phyloP scores from a whole-genome alignment of 2,113 vertebrate genomes.

The Microcebus jonahi region DNA sequence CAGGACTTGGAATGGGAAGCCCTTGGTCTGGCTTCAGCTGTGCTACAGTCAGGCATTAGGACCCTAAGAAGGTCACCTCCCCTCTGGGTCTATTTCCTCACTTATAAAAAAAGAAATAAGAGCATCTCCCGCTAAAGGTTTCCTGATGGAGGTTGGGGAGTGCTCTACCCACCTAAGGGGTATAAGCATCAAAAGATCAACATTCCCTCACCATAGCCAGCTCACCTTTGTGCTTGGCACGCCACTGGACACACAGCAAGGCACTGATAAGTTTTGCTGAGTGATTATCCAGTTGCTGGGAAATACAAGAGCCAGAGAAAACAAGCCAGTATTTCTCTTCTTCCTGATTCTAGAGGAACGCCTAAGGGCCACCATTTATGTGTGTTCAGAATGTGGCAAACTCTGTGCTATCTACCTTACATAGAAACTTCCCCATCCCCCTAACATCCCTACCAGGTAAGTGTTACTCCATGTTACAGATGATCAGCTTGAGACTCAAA shows the following conservation, averaged over 20 bases:
- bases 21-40: background rate
- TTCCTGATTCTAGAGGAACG: background rate
- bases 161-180: background rate
- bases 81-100: background rate
- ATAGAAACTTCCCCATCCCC: background rate
- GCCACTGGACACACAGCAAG: background rate
- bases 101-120: background rate
- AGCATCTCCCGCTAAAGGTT: background rate
- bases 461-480: background rate
- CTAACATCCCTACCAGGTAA: background rate
- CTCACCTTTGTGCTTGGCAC: background rate
- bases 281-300: background rate
- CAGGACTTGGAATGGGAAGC: background rate
- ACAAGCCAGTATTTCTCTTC: background rate
- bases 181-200: background rate
- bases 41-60: background rate
- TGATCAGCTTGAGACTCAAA: background rate
- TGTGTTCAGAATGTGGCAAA: background rate
- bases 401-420: background rate
- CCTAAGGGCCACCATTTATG: background rate
- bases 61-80: background rate
- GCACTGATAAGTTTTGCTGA: background rate
- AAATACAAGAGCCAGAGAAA: background rate
- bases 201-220: background rate
- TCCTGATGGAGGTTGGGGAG: background rate